A percentile compares a stretch with the other conserved stretches of the same genome.
Conservation (phyloP, 2,797 vertebrate species). For the Chaenodraco wilsoni region DNA sequence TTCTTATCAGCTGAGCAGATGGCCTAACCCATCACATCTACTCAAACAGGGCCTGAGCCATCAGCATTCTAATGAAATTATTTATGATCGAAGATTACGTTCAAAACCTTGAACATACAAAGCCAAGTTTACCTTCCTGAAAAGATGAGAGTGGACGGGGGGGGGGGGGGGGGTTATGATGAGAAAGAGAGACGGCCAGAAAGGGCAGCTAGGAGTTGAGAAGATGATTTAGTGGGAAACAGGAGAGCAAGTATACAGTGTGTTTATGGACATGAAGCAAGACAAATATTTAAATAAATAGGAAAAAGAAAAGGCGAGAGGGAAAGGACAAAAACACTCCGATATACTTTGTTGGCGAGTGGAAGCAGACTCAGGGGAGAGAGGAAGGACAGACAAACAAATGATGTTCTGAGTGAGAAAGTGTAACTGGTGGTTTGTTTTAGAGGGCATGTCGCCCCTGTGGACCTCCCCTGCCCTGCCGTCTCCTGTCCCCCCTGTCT, state of each 20-base stretch:
- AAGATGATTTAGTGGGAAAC: conserved; percentile 35
- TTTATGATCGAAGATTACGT: conserved; percentile 82
- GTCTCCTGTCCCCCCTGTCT: conserved; percentile 64
- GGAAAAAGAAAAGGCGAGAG: conserved; percentile 28
- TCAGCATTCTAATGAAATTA: conserved; percentile 85
- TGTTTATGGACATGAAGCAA: conserved; percentile 60
- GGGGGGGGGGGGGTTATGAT: conserved; percentile 61
- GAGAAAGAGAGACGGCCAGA: conserved; percentile 54
- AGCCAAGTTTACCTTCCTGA: conserved; percentile 66
- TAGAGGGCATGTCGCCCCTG: conserved; percentile 75
- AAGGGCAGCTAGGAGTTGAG: conserved; percentile 49
- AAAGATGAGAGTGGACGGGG: conserved; percentile 56
- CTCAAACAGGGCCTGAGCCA: conserved; percentile 80
- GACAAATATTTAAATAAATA: conserved; percentile 31
- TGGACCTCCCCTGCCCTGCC: conserved; percentile 55
- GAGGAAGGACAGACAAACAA: conserved; percentile 77
- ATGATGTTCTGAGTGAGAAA: conserved; percentile 69
- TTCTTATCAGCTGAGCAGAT: conserved; percentile 84
- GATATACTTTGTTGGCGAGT: conserved; percentile 54
- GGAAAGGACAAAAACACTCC: conserved; percentile 48
- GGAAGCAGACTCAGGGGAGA: conserved; percentile 65
- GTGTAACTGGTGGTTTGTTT: conserved; percentile 81
- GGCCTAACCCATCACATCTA: conserved; percentile 82
- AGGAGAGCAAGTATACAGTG: conserved; percentile 30
- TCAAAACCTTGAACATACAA: conserved; percentile 81